Base-by-base conservation (phyloP, 1,140 invertebrate species). In the Scaptomyza hsui region DNA sequence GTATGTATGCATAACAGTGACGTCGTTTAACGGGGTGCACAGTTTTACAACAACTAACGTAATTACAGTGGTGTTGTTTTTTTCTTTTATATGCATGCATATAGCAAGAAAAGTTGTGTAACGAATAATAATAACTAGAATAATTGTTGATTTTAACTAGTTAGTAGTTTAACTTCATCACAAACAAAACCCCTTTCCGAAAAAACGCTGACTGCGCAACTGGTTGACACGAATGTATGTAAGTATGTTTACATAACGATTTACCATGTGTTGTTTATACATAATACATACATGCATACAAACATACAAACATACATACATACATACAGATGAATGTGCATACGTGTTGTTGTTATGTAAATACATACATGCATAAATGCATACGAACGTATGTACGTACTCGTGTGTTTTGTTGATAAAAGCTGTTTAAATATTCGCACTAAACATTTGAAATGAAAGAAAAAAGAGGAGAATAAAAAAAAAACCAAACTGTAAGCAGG, bases 371-470 rank as follows among this genome's bases (percentile, higher is more conserved):
- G 21, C 42, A 29, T 44, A 47, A 18, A n/a, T 35, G 12, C 45
- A 56, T 18, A 51, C 7, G n/a, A 19, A 49, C 35, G 13, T 32
- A 51, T 51, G 18, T 39, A 37, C 13, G 24, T 52, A 60, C 6
- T 19, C 37, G 41, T 35, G 37, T 77, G 65, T 45, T 69, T 62
- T 63, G 61, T 68, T 78, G 26, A 78, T 72, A 75, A 72, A 75
- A 72, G 72, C 72, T 75, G 72, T 75, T 72, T 67, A 75, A 75
- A 75, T 65, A 75, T 75, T 72, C 61, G 69, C 68, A 71, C 48
- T 52, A 51, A 19, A 24, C 56, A 32, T 57, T 70, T 69, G 19
- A 69, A 57, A 65, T 37, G 19, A 44, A 56, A 32, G 32, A 37
- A 37, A n/a, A 37, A 4, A 37, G 29, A 32, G 10, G n/a, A n/a